phyloP scores from a whole-genome alignment of 2,797 vertebrate genomes.

The Threskiornis aethiopicus region DNA sequence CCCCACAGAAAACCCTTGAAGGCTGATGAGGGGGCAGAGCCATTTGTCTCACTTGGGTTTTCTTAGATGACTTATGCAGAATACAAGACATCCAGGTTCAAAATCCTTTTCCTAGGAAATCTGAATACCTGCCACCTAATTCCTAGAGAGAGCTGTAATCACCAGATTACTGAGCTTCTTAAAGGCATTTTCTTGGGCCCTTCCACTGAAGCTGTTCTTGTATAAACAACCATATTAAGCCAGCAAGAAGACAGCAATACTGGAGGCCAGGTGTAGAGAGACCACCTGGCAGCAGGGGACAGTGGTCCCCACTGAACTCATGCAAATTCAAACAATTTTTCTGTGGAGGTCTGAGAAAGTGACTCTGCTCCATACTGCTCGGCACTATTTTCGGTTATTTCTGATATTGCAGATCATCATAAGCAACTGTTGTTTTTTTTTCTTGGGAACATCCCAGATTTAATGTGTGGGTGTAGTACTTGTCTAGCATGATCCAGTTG shows the following conservation, averaged over 20 bases:
- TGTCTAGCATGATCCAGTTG: not conserved
- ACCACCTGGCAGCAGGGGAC: not conserved
- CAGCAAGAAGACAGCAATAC: not conserved
- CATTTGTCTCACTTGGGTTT: not conserved
- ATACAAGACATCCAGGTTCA: not conserved
- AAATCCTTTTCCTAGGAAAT: not conserved
- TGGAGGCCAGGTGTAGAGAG: not conserved
- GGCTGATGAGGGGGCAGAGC: not conserved
- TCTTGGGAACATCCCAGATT: not conserved
- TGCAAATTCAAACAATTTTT: not conserved
- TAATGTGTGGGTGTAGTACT: conserved; percentile 15
- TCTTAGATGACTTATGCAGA: not conserved
- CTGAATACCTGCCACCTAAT: not conserved
- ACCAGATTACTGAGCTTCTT: not conserved
- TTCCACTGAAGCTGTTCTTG: not conserved
- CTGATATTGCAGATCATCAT: not conserved
- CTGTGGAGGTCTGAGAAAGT: not conserved
- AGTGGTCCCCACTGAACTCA: not conserved
- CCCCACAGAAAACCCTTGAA: not conserved
- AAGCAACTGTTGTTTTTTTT: not conserved
- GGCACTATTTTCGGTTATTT: not conserved
- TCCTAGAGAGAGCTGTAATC: not conserved
- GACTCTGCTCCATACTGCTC: not conserved
- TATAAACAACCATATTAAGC: not conserved
- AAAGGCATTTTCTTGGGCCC: not conserved